Base-by-base conservation (phyloP, 64 coral and sea anemone genomes). In the Stichodactyla mertensii region DNA sequence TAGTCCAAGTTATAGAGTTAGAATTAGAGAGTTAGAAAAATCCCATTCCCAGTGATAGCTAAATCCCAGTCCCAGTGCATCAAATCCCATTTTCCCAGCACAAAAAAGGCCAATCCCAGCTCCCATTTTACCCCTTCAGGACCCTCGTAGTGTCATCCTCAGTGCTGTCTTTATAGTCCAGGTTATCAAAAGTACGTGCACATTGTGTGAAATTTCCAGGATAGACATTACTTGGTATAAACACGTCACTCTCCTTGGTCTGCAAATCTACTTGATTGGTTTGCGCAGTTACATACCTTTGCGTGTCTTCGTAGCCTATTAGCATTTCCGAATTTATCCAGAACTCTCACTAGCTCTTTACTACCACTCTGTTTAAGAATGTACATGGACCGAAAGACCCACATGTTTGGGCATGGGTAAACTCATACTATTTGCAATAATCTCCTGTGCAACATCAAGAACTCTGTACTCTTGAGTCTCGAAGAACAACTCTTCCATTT, bases 261-360 rank as follows among this genome's bases (percentile, higher is more conserved):
- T 83, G 82, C 58, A 83, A 83, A 55, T 83, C 54, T 57, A 59
- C 82, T 54, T 83, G 54, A 83, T 83, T 23, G 58, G 53, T 53
- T 19, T 83, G 82, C 53, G 82, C 58, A 24, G 82, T 57, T 57
- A 83, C 31, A 57, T 83, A 55, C 82, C 52, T 83, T 83, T 83
- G 82, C 55, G 82, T n/a, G n/a, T n/a, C n/a, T 55, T 83, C 82
- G 58, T 83, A 83, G 12, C 82, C 58, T 83, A 83, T 83, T 83
- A 26, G 82, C 82, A 83, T 57, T 54, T 55, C 54, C 53, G 82
- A 83, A 83, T 57, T 59, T 83, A 57, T 83, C 57, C 52, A 83
- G 82, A 52, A 55, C 58, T 83, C 0, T 54, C 82, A 55, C 82
- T 16, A 57, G 12, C 55, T 57, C 53, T 83, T 83, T 83, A 57